A percentile compares a stretch with the other conserved stretches of the same genome.
Conservation (phyloP, 2,113 vertebrate species). For the Dolichotis patagonum region DNA sequence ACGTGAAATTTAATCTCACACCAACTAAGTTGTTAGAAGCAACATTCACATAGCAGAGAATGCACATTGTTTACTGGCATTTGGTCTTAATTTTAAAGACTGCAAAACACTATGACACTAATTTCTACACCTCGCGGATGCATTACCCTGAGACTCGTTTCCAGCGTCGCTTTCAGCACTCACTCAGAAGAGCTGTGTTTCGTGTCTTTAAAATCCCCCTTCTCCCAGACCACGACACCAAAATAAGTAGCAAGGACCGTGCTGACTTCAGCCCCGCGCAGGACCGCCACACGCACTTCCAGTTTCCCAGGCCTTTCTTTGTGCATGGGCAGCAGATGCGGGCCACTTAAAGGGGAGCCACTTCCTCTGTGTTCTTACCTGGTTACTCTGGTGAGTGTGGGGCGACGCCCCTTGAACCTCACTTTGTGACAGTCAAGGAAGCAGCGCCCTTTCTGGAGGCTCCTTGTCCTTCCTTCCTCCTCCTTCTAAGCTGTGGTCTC, state of each 20-base stretch:
- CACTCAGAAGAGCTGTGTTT: not conserved
- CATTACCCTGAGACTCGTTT: conserved; percentile 7
- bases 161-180: not conserved
- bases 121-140: not conserved
- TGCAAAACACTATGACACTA: rapidly evolving
- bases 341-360: conserved; percentile 59
- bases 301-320: not conserved
- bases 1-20: not conserved
- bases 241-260: conserved; percentile 19
- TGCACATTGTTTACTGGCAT: not conserved
- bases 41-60: not conserved
- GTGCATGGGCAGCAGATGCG: conserved; percentile 55
- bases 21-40: not conserved
- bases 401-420: conserved; percentile 73
- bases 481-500: conserved; percentile 54
- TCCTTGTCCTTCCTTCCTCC: not conserved
- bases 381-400: conserved; percentile 45
- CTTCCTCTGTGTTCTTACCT: conserved; percentile 72
- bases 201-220: conserved; percentile 56
- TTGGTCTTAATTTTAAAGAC: not conserved
- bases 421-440: not conserved
- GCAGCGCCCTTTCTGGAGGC: not conserved
- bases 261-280: not conserved
- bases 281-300: not conserved
- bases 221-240: conserved; percentile 31